Evolutionary conservation across 64 coral and sea anemone genomes (phyloP).

Genomic region (Porites australiensis): DNA sequence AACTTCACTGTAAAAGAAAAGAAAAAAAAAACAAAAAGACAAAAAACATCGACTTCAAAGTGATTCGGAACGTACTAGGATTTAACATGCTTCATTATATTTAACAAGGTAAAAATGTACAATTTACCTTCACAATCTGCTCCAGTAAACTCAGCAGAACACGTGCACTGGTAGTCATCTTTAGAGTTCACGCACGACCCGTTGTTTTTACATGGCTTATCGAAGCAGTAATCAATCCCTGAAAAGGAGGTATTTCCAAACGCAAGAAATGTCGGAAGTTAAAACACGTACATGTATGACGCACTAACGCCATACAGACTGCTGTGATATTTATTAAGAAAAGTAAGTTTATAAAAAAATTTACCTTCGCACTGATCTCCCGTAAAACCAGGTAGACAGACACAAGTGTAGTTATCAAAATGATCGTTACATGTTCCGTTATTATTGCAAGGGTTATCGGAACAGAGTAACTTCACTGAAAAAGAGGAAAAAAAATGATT

Average conservation of each 20-base stretch:
- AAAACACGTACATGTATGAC: no score
- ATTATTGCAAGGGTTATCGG: background rate
- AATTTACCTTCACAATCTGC: background rate
- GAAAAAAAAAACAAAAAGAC: no score
- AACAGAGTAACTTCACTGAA: no score
- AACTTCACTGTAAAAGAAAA: no score
- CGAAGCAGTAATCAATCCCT: background rate
- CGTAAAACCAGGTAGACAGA: background rate
- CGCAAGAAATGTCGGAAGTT: no score
- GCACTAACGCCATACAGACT: no score
- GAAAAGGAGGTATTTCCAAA: background rate
- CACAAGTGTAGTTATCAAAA: background rate
- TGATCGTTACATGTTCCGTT: background rate
- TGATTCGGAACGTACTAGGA: no score
- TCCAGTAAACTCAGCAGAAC: background rate
- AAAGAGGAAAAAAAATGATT: no score
- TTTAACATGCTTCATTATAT: no score
- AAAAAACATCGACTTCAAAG: no score
- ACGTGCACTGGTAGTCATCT: background rate
- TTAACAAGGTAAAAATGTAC: background rate
- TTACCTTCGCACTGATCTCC: background rate
- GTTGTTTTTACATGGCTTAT: background rate
- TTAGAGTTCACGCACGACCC: background rate
- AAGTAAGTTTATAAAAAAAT: no score
- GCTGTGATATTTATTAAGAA: no score